Evolutionary conservation across 2,113 vertebrate species (phyloP).

Genomic region (Hippocampus abdominalis): DNA sequence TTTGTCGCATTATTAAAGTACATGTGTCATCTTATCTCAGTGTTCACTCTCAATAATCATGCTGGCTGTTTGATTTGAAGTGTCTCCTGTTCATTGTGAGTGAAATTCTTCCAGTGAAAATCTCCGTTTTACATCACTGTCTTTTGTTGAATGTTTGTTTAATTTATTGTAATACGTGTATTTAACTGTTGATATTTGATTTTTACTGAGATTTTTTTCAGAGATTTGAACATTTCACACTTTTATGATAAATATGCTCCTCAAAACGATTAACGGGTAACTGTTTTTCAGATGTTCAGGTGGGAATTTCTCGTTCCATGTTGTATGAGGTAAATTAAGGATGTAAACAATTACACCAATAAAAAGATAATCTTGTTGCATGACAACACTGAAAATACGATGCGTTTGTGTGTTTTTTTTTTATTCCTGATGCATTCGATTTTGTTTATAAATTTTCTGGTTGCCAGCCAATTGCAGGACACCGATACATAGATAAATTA

Average conservation of each 20-base stretch:
- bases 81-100: constrained; percentile 7
- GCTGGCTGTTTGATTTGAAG: constrained; percentile 1
- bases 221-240: background rate
- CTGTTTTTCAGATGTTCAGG: background rate
- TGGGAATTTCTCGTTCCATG: constrained; percentile 9
- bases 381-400: background rate
- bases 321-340: constrained; percentile 21
- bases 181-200: constrained; percentile 37
- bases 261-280: background rate
- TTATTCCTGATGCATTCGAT: background rate
- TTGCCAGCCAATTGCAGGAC: background rate
- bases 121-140: constrained; percentile 9
- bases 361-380: constrained; percentile 17
- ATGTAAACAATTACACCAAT: constrained; percentile 17
- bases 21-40: background rate
- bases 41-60: background rate
- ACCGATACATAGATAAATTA: background rate
- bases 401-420: background rate
- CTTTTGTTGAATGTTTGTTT: constrained; percentile 24
- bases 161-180: constrained; percentile 38
- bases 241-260: background rate
- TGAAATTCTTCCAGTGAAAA: constrained; percentile 3
- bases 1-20: background rate
- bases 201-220: constrained; percentile 12
- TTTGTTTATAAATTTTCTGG: background rate